phyloP scores from a whole-genome alignment of 1,140 invertebrate genomes.

The Drosophila insularis region DNA sequence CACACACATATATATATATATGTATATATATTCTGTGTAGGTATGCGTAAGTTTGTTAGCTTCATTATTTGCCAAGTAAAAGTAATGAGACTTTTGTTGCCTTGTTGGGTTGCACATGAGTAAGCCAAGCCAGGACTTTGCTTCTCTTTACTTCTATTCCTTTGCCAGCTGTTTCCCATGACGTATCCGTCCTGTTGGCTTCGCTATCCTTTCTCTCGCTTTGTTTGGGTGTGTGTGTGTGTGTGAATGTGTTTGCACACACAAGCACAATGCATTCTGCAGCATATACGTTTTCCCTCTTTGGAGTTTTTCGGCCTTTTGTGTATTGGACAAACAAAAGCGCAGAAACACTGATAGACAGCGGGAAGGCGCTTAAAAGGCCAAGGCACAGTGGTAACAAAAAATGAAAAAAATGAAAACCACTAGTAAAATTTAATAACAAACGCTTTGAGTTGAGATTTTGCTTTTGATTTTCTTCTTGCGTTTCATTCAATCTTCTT shows the following conservation, averaged over 20 bases:
- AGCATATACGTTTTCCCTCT: constrained; percentile 30
- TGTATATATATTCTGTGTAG: constrained; percentile 8
- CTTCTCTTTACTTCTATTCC: constrained; percentile 53
- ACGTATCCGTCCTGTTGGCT: constrained; percentile 5
- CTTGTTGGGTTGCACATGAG: constrained; percentile 78
- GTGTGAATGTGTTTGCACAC: neutral
- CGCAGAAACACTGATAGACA: constrained; percentile 66
- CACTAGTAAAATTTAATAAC: neutral
- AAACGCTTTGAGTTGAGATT: neutral
- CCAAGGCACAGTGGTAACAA: constrained; percentile 25
- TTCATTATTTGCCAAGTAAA: constrained; percentile 80
- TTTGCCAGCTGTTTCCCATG: constrained; percentile 32
- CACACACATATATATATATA: neutral
- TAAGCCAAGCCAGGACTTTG: constrained; percentile 34
- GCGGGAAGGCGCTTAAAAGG: neutral
- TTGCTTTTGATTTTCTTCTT: neutral
- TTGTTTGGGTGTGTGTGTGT: neutral
- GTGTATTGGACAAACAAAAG: constrained; percentile 75
- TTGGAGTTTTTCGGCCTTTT: constrained; percentile 58
- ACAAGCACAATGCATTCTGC: constrained; percentile 3
- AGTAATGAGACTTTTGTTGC: constrained; percentile 80
- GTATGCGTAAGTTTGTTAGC: constrained; percentile 54
- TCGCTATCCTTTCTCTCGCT: neutral
- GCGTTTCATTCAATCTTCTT: neutral
- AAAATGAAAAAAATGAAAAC: neutral